Conservation (phyloP, 2,113 vertebrate genomes). For the Gavia stellata region DNA sequence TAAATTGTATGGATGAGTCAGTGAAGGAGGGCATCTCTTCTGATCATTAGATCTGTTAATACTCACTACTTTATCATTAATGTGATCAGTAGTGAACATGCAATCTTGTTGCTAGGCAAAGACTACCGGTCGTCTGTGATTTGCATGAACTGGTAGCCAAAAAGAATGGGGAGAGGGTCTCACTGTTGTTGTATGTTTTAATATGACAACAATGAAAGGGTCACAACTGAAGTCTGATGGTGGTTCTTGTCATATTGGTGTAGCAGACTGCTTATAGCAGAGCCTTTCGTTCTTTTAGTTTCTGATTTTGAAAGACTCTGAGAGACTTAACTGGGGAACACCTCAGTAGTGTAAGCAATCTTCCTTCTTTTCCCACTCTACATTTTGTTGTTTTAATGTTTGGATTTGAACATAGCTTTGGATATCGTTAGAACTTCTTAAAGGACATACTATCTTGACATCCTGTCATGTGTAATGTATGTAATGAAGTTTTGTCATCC, state of each 20-base stretch:
- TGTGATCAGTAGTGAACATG: background rate
- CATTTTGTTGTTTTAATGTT: background rate
- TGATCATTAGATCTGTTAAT: background rate
- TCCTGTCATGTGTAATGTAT: background rate
- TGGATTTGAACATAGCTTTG: background rate
- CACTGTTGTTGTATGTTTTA: background rate
- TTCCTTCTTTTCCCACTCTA: background rate
- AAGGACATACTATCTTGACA: background rate
- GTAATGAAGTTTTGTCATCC: background rate
- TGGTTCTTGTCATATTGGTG: background rate
- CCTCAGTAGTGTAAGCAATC: background rate
- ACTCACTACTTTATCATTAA: background rate
- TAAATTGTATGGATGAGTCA: background rate
- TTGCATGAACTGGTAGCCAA: background rate
- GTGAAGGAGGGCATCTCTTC: background rate
- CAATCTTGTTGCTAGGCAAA: background rate
- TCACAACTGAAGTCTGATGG: background rate
- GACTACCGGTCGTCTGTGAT: background rate
- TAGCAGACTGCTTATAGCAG: background rate
- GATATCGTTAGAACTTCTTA: background rate
- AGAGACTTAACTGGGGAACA: background rate
- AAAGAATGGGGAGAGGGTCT: background rate
- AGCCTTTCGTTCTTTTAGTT: background rate
- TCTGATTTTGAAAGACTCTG: background rate
- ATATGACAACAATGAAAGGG: background rate